Percentiles rank a stretch among this genome's conserved stretches.
Evolutionary conservation across 2,888 invertebrate species (phyloP).

Genomic region (Antitype chi): DNA sequence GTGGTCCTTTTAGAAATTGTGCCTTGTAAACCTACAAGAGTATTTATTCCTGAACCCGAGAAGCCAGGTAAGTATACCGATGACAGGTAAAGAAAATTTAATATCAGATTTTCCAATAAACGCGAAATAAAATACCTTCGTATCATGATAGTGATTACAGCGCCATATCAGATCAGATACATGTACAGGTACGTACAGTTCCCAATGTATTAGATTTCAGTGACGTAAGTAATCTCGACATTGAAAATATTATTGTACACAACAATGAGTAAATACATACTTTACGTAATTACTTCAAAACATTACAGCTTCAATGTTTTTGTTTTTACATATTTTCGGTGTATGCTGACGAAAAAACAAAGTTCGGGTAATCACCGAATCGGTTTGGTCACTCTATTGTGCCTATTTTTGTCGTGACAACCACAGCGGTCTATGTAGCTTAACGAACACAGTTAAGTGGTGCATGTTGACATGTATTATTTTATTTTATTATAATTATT

Average conservation of each 20-base stretch:
- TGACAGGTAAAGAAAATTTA: background rate
- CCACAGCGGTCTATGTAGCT: no score
- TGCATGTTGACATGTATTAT: no score
- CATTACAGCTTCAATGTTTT: background rate
- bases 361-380: constrained; percentile 3
- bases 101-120: constrained; percentile 11
- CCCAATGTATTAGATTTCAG: constrained; percentile 50
- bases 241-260: constrained; percentile 58
- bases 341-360: background rate
- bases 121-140: constrained; percentile 5
- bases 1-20: no score
- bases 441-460: no score
- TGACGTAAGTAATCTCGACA: constrained; percentile 52
- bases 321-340: background rate
- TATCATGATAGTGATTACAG: constrained; percentile 6
- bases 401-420: background rate
- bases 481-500: no score
- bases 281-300: constrained; percentile 25
- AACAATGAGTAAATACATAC: constrained; percentile 40
- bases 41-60: background rate
- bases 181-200: constrained; percentile 19
- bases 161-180: constrained; percentile 27
- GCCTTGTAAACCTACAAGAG: no score
- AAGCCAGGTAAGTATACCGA: background rate
- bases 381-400: background rate